Evolutionary conservation across 1,140 invertebrate genomes (phyloP).

Genomic region (Calliopsis andreniformis): DNA sequence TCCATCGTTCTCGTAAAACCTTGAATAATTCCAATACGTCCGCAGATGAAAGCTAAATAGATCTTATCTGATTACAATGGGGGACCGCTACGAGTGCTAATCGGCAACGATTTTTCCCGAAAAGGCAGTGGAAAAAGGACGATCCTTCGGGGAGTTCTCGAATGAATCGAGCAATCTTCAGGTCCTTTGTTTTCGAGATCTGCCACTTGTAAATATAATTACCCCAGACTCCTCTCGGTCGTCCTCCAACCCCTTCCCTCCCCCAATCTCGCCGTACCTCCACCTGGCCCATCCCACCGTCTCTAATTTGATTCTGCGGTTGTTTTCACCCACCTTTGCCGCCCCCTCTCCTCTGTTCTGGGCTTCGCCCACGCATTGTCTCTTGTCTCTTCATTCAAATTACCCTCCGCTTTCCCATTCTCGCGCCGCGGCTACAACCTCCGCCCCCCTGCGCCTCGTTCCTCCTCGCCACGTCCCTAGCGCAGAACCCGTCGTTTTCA

Average conservation of each 20-base stretch:
- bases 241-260: slow-evolving; percentile 4
- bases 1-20: background rate
- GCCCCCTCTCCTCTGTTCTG: slow-evolving; percentile 52
- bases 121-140: slow-evolving; percentile 23
- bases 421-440: slow-evolving; percentile 68
- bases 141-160: slow-evolving; percentile 58
- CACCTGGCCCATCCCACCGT: slow-evolving; percentile 43
- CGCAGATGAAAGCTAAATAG: background rate
- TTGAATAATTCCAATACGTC: background rate
- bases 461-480: slow-evolving; percentile 4
- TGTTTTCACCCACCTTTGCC: slow-evolving; percentile 76
- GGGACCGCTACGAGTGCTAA: slow-evolving; percentile 9
- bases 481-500: slow-evolving; percentile 63
- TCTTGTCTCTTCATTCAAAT: slow-evolving; percentile 82
- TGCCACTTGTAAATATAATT: slow-evolving; percentile 82
- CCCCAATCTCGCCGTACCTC: slow-evolving; percentile 7
- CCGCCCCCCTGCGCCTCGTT: slow-evolving; percentile 32
- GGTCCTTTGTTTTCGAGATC: slow-evolving; percentile 78
- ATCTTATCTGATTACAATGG: slow-evolving; percentile 20
- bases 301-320: slow-evolving; percentile 81
- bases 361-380: slow-evolving; percentile 77
- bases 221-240: slow-evolving; percentile 58
- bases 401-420: slow-evolving; percentile 76
- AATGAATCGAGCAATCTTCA: slow-evolving; percentile 80
- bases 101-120: slow-evolving; percentile 47